These are phyloP conservation scores for Cinclus mexicanus DNA, from an alignment of 2,113 vertebrate genomes.

Conservation along the genomic window DNA sequence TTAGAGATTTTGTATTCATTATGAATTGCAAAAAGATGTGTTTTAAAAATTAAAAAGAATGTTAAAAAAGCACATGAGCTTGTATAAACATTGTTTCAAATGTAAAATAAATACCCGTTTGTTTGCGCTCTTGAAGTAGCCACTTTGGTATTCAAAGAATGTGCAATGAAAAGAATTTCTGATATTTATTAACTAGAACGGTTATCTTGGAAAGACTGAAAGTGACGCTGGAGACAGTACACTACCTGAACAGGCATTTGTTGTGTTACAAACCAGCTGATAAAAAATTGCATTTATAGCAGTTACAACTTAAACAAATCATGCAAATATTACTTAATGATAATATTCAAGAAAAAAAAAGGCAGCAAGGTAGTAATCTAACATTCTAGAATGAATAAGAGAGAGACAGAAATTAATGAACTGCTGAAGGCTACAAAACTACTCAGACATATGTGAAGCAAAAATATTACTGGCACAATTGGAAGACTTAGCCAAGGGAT, in stretches of 20 bases:
- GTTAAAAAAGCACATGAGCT: background rate
- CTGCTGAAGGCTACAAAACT: background rate
- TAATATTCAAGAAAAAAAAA: background rate
- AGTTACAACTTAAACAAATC: background rate
- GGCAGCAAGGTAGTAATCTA: background rate
- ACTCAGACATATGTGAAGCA: background rate
- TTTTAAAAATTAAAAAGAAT: background rate
- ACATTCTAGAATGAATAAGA: background rate
- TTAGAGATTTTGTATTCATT: background rate
- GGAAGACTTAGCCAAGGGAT: background rate
- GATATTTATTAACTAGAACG: conserved; percentile 21
- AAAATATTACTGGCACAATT: background rate
- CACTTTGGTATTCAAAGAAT: conserved; percentile 34
- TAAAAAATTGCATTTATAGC: background rate
- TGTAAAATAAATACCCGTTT: conserved; percentile 39
- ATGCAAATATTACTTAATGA: background rate
- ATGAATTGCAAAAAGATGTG: background rate
- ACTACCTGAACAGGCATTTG: background rate
- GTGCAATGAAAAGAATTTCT: conserved; percentile 14
- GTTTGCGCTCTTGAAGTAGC: conserved; percentile 23
- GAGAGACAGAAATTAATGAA: background rate
- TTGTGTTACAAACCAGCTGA: background rate
- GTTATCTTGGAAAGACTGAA: conserved; percentile 5
- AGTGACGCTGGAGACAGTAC: background rate
- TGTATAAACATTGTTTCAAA: conserved; percentile 30